Percentiles rank a stretch among this genome's conserved stretches.
Conservation (phyloP, 2,113 vertebrate genomes). For the Empidonax traillii region DNA sequence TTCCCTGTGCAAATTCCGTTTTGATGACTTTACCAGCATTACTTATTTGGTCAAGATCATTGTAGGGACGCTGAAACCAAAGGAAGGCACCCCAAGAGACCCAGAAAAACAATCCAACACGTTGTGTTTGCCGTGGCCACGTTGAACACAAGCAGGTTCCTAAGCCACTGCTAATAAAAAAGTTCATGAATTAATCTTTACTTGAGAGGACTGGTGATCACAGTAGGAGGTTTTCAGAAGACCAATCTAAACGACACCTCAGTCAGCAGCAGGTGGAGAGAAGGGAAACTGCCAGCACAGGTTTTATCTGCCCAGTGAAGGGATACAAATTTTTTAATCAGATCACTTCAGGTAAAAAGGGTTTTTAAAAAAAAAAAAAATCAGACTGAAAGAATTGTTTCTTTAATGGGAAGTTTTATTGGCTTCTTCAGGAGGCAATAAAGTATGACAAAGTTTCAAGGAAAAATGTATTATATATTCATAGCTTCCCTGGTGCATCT, state of each 20-base stretch:
- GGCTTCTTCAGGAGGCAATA: background rate
- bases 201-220: background rate
- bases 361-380: background rate
- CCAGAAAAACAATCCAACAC: background rate
- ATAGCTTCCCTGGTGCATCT: background rate
- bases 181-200: background rate
- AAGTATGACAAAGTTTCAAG: background rate
- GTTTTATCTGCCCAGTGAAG: background rate
- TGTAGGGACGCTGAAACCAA: background rate
- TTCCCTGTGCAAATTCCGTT: background rate
- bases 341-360: background rate
- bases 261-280: background rate
- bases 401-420: background rate
- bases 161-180: background rate
- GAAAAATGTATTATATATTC: background rate
- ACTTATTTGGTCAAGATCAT: fast-evolving
- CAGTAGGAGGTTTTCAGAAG: background rate
- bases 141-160: background rate
- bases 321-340: background rate
- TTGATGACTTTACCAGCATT: background rate
- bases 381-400: background rate
- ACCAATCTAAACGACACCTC: background rate
- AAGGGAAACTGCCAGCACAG: background rate
- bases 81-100: background rate
- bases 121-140: fast-evolving